Evolutionary conservation across 2,113 vertebrate species (phyloP).

Genomic region (Hippocampus barbouri): DNA sequence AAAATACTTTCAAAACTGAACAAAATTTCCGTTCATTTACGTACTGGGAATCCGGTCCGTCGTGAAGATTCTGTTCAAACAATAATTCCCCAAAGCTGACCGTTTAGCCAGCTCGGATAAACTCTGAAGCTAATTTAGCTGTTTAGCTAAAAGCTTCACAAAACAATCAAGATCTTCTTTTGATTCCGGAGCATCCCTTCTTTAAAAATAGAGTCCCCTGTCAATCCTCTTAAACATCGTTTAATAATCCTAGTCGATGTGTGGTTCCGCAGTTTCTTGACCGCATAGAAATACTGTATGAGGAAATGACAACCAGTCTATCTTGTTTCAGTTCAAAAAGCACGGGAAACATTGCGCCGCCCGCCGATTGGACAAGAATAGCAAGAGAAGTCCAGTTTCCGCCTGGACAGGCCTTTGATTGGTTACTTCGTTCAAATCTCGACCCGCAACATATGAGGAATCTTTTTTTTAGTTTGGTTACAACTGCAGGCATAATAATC

Average conservation of each 20-base stretch:
- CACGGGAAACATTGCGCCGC: constrained; percentile 31
- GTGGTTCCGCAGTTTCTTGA: constrained; percentile 25
- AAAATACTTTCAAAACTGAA: background rate
- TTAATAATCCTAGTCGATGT: constrained; percentile 3
- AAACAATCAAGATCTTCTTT: constrained; percentile 1
- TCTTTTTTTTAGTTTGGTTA: too few relatives aligned
- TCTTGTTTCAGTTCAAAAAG: constrained; percentile 70
- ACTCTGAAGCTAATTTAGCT: constrained; percentile 30
- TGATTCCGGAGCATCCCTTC: constrained; percentile 4
- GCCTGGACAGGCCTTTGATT: constrained; percentile 45
- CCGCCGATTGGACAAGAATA: constrained; percentile 59
- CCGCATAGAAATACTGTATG: background rate
- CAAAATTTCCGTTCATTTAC: constrained; percentile 30
- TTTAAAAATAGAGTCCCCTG: constrained; percentile 19
- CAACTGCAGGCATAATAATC: too few relatives aligned
- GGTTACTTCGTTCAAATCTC: constrained; percentile 69
- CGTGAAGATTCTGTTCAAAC: background rate
- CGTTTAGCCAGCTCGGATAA: constrained; percentile 18
- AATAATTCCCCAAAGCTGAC: constrained; percentile 4
- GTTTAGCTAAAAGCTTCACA: constrained; percentile 22
- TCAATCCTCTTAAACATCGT: background rate
- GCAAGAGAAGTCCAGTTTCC: constrained; percentile 9
- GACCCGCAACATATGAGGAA: background rate
- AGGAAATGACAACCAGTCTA: background rate
- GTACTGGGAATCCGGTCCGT: background rate